Percentiles rank a stretch among this genome's conserved stretches.
phyloP scores from a whole-genome alignment of 2,888 invertebrate genomes.

The Toxonevra muliebris region DNA sequence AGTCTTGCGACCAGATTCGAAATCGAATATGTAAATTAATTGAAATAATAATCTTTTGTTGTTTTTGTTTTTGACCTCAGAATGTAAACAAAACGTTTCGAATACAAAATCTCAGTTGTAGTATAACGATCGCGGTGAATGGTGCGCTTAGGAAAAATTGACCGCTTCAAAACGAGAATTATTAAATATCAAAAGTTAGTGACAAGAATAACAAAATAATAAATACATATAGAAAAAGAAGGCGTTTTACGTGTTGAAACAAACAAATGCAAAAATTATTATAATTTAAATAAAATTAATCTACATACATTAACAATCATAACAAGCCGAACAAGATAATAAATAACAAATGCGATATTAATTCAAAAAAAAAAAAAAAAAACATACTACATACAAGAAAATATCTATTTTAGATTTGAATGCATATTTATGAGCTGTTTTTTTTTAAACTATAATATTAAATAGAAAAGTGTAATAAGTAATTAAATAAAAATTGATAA shows the following conservation, averaged over 20 bases:
- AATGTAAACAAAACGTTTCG: slow-evolving; percentile 36
- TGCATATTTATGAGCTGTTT: too few relatives aligned
- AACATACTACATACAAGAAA: too few relatives aligned
- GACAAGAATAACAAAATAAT: not conserved
- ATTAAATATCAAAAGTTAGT: not conserved
- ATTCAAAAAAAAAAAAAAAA: too few relatives aligned
- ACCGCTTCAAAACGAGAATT: not conserved
- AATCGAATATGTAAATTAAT: not conserved
- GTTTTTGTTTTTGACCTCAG: slow-evolving; percentile 16
- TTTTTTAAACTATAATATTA: too few relatives aligned
- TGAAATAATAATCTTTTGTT: not conserved
- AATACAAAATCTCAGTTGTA: slow-evolving; percentile 31
- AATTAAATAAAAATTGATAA: not conserved
- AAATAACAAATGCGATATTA: too few relatives aligned
- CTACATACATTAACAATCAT: not conserved
- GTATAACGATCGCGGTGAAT: slow-evolving; percentile 23
- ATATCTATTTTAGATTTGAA: too few relatives aligned
- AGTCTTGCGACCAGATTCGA: slow-evolving; percentile 2
- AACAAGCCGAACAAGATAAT: not conserved
- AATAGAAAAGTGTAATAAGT: not conserved
- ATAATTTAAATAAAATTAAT: not conserved
- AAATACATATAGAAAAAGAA: slow-evolving; percentile 1
- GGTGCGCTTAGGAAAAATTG: not conserved
- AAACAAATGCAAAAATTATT: not conserved
- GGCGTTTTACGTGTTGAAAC: slow-evolving; percentile 14